Evolutionary conservation across 2,113 vertebrate genomes (phyloP), one percentile per base, ranked within the genome.

Genomic region (Myxocyprinus asiaticus): DNA sequence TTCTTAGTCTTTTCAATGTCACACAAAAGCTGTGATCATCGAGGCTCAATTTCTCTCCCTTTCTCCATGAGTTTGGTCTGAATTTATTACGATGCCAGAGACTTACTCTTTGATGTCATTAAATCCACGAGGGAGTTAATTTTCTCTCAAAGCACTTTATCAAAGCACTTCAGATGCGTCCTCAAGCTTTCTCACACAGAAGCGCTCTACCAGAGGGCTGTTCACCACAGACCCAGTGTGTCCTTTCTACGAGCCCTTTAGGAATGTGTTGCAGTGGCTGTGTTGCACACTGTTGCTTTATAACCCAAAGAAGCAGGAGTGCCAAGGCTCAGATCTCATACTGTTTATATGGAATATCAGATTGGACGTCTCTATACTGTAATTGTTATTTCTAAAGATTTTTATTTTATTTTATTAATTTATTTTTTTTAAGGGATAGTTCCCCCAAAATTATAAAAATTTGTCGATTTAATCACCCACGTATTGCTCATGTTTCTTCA

Each of bases 101-200:
- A 65, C 86, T 92, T 89, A 53, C 87, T 93, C 90, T 93, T 92
- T 93, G 90, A 92, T 92, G 89, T 90, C 94, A 94, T 95, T 94
- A 94, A 92, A 87, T 92, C 92, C 88, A 69, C 85, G 88, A 90
- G 92, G 85, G 90, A 93, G 86, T 86, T 94, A 92, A 92, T 92
- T 91, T 83, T 77, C 88, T 80, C 75, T 76, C 64, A 78, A 81
- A 88, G 75, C 66, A 11, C 82, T 82, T 85, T 92, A 85, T 86
- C 71, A 62, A 85, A 87, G 85, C 85, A 51, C 82, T 79, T 91
- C 87, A 80, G 50, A 83, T 7, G 43, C 72, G 82, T 76, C 70
- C 77, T 75, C 64, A 15, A 79, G 72, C 67, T 22, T 81, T 51
- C 45, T 68, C 15, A 44, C 47, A 9, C 53, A 63, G 44, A 67